A percentile compares a stretch with the other conserved stretches of the same genome.
Conservation (phyloP, 2,888 invertebrate genomes). For the Phasia obesa region DNA sequence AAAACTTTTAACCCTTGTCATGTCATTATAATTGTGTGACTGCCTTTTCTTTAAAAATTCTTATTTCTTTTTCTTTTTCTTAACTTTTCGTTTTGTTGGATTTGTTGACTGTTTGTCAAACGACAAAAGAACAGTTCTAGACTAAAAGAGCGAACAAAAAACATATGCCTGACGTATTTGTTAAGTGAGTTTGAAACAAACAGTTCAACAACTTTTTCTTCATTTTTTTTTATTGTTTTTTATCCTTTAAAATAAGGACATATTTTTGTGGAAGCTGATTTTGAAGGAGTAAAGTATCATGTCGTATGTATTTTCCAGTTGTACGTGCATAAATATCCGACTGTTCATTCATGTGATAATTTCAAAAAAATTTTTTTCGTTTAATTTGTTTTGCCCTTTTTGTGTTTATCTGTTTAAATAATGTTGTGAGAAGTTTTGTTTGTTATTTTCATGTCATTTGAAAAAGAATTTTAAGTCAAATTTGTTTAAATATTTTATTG, state of each 20-base stretch:
- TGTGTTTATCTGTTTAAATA: background rate
- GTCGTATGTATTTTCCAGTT: conserved; percentile 49
- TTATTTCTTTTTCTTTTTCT: conserved; percentile 13
- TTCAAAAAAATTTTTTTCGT: conserved; percentile 23
- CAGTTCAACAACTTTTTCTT: conserved; percentile 64
- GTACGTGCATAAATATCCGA: conserved; percentile 39
- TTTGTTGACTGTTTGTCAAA: conserved; percentile 34
- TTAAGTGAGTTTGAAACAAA: conserved; percentile 67
- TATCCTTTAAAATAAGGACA: background rate
- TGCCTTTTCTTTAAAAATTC: conserved; percentile 36
- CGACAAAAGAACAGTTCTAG: conserved; percentile 56
- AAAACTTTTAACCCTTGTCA: conserved; percentile 54
- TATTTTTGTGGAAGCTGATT: conserved; percentile 30
- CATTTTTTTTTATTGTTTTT: conserved; percentile 28
- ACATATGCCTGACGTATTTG: conserved; percentile 60
- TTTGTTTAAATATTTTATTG: conserved; percentile 31
- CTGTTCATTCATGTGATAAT: conserved; percentile 47
- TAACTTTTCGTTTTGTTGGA: conserved; percentile 34
- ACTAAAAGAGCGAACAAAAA: conserved; percentile 34
- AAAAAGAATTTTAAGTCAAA: conserved; percentile 56
- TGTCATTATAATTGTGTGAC: conserved; percentile 63
- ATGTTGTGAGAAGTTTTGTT: conserved; percentile 5
- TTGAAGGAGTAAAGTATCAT: conserved; percentile 32
- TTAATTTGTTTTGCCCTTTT: background rate
- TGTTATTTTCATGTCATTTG: conserved; percentile 15